Conservation (phyloP, 2,888 invertebrate species). For the Polietes domitor region DNA sequence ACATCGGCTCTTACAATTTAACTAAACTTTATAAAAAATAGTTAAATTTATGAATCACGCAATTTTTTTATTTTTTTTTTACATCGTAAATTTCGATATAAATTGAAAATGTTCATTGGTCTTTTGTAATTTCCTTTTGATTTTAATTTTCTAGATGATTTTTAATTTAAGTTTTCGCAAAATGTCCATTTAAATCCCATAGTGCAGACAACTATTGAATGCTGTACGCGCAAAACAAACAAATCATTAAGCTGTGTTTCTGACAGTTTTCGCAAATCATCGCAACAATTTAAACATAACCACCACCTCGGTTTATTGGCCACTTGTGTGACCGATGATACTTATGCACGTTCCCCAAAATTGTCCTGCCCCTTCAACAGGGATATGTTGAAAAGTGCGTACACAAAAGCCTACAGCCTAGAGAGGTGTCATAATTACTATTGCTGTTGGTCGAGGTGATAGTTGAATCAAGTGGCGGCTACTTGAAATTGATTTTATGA, state of each 20-base stretch:
- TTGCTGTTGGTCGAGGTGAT: neutral
- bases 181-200: neutral
- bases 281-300: neutral
- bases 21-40: too few species aligned
- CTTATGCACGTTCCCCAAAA: constrained; percentile 4
- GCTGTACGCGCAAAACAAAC: neutral
- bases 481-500: constrained; percentile 48
- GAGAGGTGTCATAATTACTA: neutral
- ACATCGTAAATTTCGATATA: too few species aligned
- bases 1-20: too few species aligned
- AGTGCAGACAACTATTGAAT: neutral
- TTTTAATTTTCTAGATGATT: too few species aligned
- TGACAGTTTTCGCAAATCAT: neutral
- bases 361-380: too few species aligned
- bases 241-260: neutral
- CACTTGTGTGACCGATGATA: neutral
- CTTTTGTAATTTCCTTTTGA: too few species aligned
- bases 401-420: neutral
- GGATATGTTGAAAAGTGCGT: too few species aligned
- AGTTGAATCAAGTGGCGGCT: constrained; percentile 33
- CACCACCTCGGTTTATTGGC: neutral
- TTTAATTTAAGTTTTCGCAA: too few species aligned
- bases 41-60: too few species aligned
- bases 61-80: too few species aligned
- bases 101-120: too few species aligned